Evolutionary conservation across 2,888 invertebrate species (phyloP).

Genomic region (Rhingia campestris): DNA sequence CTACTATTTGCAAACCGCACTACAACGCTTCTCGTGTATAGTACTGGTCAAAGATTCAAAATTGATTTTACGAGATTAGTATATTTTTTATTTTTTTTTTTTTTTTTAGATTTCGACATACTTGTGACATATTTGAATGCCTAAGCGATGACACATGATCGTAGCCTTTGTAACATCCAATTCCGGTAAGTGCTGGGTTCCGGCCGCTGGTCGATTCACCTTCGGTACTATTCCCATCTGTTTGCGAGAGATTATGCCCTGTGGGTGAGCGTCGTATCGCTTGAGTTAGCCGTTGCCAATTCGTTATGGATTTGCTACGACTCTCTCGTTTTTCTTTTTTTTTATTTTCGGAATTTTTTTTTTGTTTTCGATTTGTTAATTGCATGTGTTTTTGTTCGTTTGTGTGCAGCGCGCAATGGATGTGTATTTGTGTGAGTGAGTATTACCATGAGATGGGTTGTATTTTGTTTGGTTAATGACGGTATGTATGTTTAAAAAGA

Average conservation of each 20-base stretch:
- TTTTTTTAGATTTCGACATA: conserved; percentile 76
- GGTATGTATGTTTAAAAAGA: conserved; percentile 52
- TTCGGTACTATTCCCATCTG: conserved; percentile 91
- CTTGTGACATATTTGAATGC: conserved; percentile 81
- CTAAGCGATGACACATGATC: conserved; percentile 85
- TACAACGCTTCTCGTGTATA: conserved; percentile 16
- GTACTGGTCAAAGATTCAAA: conserved; percentile 5
- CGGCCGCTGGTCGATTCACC: conserved; percentile 84
- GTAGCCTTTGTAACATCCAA: conserved; percentile 91
- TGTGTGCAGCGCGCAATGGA: conserved; percentile 34
- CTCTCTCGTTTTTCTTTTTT: conserved; percentile 82
- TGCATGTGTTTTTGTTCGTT: conserved; percentile 64
- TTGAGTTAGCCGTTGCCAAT: conserved; percentile 83
- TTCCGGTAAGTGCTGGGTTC: conserved; percentile 88
- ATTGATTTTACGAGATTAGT: conserved; percentile 19
- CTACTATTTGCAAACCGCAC: background rate
- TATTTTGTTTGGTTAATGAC: conserved; percentile 15
- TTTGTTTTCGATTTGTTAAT: conserved; percentile 66
- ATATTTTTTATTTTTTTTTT: conserved; percentile 10
- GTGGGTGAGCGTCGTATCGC: conserved; percentile 84
- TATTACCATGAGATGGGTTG: conserved; percentile 54
- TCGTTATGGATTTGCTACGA: conserved; percentile 82
- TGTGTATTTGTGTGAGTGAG: conserved; percentile 42
- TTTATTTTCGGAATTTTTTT: conserved; percentile 51
- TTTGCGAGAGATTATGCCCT: conserved; percentile 96